Conservation (phyloP, 2,113 vertebrate species). For the Sialia sialis region DNA sequence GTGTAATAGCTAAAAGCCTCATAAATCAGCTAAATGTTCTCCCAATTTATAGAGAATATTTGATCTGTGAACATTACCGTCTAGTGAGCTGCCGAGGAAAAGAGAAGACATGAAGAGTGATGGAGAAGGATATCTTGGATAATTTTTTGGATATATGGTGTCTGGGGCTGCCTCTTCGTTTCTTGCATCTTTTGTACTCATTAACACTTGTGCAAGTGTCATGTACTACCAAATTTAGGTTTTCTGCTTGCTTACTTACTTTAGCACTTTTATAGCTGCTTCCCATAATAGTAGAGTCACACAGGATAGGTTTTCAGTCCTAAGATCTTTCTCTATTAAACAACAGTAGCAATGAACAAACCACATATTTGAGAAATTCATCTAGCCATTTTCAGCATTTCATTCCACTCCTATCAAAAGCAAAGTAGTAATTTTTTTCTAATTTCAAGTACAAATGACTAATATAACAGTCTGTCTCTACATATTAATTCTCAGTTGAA, state of each 20-base stretch:
- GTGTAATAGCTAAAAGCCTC: constrained; percentile 83
- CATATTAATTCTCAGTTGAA: neutral
- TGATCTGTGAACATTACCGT: constrained; percentile 77
- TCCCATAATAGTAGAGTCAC: neutral
- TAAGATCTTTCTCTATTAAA: neutral
- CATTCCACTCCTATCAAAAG: neutral
- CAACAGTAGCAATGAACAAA: neutral
- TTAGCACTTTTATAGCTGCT: neutral
- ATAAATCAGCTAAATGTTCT: constrained; percentile 81
- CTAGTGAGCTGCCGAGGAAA: constrained; percentile 66
- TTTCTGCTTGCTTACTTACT: neutral
- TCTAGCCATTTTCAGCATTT: neutral
- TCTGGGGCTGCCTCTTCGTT: neutral
- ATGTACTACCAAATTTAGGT: neutral
- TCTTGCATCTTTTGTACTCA: neutral
- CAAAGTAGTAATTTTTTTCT: neutral
- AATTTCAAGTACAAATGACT: neutral
- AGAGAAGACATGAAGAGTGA: constrained; percentile 63
- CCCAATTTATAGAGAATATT: constrained; percentile 81
- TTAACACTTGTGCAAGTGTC: neutral
- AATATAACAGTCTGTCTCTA: neutral
- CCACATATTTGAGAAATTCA: neutral
- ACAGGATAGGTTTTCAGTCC: neutral
- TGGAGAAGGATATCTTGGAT: constrained; percentile 69
- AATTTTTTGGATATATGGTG: constrained; percentile 57